Percentiles rank a stretch among this genome's conserved stretches.
These are phyloP conservation scores for Fissipunctia ypsillon DNA, from an alignment of 2,888 invertebrate genomes.

Conservation along the genomic window DNA sequence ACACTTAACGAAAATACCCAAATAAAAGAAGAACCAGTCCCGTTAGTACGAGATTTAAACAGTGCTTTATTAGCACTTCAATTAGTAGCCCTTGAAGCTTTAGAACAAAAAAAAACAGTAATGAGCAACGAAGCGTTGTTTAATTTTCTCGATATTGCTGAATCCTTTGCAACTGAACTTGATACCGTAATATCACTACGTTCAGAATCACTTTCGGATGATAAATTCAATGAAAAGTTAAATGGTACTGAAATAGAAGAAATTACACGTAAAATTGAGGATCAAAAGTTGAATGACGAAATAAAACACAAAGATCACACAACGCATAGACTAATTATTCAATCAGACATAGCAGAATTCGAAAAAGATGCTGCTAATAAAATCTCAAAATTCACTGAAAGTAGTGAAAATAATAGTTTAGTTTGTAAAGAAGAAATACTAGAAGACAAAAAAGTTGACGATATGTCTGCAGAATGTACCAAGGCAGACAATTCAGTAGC, in stretches of 20 bases:
- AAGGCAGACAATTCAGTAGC: not conserved
- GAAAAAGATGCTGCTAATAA: not conserved
- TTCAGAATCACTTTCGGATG: not conserved
- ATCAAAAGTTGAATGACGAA: not conserved
- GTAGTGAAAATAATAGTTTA: not conserved
- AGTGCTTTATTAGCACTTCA: constrained; percentile 43
- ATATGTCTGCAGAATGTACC: not conserved
- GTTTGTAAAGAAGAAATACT: not conserved
- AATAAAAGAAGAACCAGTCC: constrained; percentile 7
- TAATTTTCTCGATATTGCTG: constrained; percentile 24
- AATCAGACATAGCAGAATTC: not conserved
- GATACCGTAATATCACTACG: constrained; percentile 6
- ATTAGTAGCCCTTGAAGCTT: constrained; percentile 38
- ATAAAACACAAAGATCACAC: not conserved
- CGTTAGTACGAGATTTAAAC: constrained; percentile 31
- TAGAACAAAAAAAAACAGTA: constrained; percentile 30
- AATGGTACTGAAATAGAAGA: not conserved
- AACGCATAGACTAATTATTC: not conserved
- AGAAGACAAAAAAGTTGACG: not conserved
- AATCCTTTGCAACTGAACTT: constrained; percentile 26
- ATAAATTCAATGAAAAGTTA: not conserved
- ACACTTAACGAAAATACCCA: not conserved
- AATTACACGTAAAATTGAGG: not conserved
- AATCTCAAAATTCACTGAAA: not conserved
- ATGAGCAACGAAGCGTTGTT: constrained; percentile 24